These are phyloP conservation scores for Cybosia mesomella DNA, from an alignment of 2,888 invertebrate species.

Conservation along the genomic window DNA sequence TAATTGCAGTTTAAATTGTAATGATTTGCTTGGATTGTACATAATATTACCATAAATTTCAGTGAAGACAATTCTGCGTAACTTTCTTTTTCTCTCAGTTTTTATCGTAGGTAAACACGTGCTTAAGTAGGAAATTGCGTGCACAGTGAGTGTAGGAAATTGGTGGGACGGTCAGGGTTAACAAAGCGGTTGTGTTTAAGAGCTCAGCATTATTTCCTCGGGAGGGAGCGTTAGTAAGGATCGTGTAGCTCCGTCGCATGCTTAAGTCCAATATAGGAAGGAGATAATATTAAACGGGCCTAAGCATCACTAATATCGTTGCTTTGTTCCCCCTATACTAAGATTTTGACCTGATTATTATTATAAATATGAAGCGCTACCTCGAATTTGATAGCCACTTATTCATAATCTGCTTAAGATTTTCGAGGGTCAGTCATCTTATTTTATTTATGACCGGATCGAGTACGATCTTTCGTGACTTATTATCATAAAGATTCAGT, in stretches of 20 bases:
- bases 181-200: slow-evolving; percentile 59
- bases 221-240: slow-evolving; percentile 44
- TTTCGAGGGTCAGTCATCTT: slow-evolving; percentile 60
- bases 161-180: slow-evolving; percentile 48
- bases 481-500: slow-evolving; percentile 56
- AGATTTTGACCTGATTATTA: slow-evolving; percentile 62
- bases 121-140: slow-evolving; percentile 46
- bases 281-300: background rate
- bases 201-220: slow-evolving; percentile 55
- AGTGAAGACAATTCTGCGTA: background rate
- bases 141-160: slow-evolving; percentile 53
- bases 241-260: slow-evolving; percentile 40
- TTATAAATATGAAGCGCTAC: slow-evolving; percentile 46
- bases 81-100: slow-evolving; percentile 6
- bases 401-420: slow-evolving; percentile 66
- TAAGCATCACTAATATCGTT: slow-evolving; percentile 18
- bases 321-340: slow-evolving; percentile 59
- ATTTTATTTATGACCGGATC: slow-evolving; percentile 62
- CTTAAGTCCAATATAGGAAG: background rate
- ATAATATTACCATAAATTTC: slow-evolving; percentile 13
- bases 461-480: slow-evolving; percentile 55
- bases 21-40: slow-evolving; percentile 28
- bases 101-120: slow-evolving; percentile 30
- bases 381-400: slow-evolving; percentile 56
- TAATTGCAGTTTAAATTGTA: slow-evolving; percentile 31